These are phyloP conservation scores for Epinephelus malabaricus DNA, from an alignment of 2,797 vertebrate genomes.

Conservation along the genomic window DNA sequence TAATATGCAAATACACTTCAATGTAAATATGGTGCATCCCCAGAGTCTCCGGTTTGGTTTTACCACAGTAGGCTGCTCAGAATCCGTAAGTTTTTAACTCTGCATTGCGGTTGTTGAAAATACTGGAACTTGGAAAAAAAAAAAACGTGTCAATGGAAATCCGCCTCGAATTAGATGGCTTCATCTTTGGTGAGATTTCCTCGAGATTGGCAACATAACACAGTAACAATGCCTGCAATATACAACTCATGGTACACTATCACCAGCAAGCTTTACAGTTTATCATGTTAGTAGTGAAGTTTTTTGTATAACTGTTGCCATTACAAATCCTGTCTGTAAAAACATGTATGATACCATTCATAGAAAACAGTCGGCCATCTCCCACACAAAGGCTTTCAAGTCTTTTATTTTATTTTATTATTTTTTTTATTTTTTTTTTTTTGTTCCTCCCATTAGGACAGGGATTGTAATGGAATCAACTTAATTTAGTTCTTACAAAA, in stretches of 20 bases:
- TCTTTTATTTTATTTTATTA: slow-evolving; percentile 13
- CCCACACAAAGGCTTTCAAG: slow-evolving; percentile 56
- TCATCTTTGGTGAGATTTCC: slow-evolving; percentile 48
- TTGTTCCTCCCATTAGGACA: slow-evolving; percentile 70
- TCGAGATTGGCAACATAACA: slow-evolving; percentile 58
- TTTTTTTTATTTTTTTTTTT: slow-evolving; percentile 7
- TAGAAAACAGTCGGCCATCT: slow-evolving; percentile 64
- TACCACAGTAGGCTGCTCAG: slow-evolving; percentile 67
- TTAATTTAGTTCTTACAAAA: slow-evolving; percentile 81
- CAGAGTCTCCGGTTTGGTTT: slow-evolving; percentile 61
- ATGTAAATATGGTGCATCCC: slow-evolving; percentile 47
- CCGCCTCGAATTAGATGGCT: slow-evolving; percentile 31
- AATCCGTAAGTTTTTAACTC: slow-evolving; percentile 56
- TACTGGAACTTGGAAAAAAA: slow-evolving; percentile 66
- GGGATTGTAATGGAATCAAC: slow-evolving; percentile 82
- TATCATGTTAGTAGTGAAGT: slow-evolving; percentile 60
- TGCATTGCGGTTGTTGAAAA: slow-evolving; percentile 50
- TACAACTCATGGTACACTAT: slow-evolving; percentile 80
- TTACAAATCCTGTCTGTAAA: slow-evolving; percentile 79
- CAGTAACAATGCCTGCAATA: slow-evolving; percentile 74
- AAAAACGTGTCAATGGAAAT: slow-evolving; percentile 38
- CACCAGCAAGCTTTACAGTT: slow-evolving; percentile 86
- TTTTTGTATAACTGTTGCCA: slow-evolving; percentile 73
- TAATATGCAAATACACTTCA: slow-evolving; percentile 20
- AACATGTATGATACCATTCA: slow-evolving; percentile 51